phyloP scores from a whole-genome alignment of 2,888 invertebrate genomes.

The Rhogogaster chlorosoma region DNA sequence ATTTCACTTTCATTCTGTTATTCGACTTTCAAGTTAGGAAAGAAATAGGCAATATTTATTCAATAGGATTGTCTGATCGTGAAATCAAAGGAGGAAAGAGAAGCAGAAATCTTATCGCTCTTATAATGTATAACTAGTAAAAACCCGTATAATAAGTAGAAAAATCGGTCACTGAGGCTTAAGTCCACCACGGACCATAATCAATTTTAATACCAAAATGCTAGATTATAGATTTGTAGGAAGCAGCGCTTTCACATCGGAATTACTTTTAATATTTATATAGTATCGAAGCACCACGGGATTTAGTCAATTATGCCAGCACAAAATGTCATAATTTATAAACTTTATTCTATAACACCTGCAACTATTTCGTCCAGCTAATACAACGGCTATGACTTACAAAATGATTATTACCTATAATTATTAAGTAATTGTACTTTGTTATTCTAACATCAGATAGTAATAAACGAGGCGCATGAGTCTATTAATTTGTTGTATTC shows the following conservation, averaged over 20 bases:
- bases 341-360: not conserved
- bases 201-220: not conserved
- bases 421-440: not conserved
- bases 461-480: not conserved
- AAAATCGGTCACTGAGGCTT: not conserved
- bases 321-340: not conserved
- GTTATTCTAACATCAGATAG: not conserved
- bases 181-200: not conserved
- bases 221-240: not conserved
- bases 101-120: not conserved
- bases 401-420: not conserved
- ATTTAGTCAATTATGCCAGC: not conserved
- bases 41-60: not conserved
- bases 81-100: not conserved
- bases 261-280: not conserved
- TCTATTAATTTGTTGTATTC: not conserved
- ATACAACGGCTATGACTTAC: not conserved
- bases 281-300: not conserved
- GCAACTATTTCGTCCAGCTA: not conserved
- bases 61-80: not conserved
- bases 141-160: not conserved
- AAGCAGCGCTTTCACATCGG: not conserved
- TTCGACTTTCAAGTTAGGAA: not conserved
- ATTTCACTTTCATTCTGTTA: not conserved
- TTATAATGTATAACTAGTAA: not conserved